These are phyloP conservation scores for Tetramorium bicarinatum DNA, from an alignment of 2,888 invertebrate genomes.

Conservation along the genomic window DNA sequence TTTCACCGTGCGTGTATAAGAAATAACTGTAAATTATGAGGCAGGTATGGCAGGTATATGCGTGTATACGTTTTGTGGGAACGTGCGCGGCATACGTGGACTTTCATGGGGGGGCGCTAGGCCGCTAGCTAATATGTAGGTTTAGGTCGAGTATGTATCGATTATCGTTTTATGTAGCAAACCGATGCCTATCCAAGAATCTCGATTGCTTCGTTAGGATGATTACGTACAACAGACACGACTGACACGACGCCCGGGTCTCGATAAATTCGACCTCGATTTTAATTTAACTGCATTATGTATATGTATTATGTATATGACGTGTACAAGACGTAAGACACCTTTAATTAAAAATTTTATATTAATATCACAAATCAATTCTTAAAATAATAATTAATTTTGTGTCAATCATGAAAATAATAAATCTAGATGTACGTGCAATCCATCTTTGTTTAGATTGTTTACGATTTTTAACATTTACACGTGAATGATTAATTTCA, in stretches of 20 bases:
- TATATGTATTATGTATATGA: neutral
- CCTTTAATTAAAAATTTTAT: neutral
- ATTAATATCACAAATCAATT: neutral
- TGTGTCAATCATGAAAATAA: neutral
- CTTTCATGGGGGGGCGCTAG: conserved; percentile 58
- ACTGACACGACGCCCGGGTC: neutral
- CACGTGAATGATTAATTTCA: neutral
- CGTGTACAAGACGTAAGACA: too few relatives aligned
- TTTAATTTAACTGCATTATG: neutral
- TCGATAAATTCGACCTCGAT: neutral
- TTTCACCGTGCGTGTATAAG: conserved; percentile 60
- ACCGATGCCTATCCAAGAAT: conserved; percentile 52
- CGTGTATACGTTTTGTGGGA: conserved; percentile 62
- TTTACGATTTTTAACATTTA: neutral
- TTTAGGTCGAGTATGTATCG: conserved; percentile 77
- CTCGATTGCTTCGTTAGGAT: conserved; percentile 44
- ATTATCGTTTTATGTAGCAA: conserved; percentile 66
- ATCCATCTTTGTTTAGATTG: neutral
- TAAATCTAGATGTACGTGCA: neutral
- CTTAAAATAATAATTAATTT: neutral
- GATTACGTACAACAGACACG: neutral
- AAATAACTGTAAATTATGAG: conserved; percentile 77
- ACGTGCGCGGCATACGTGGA: conserved; percentile 62
- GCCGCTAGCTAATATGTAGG: conserved; percentile 70
- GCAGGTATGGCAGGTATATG: conserved; percentile 42